Percentiles rank a stretch among this genome's conserved stretches.
Conservation (phyloP, 1,140 invertebrate genomes). For the Meloidogyne floridensis region DNA sequence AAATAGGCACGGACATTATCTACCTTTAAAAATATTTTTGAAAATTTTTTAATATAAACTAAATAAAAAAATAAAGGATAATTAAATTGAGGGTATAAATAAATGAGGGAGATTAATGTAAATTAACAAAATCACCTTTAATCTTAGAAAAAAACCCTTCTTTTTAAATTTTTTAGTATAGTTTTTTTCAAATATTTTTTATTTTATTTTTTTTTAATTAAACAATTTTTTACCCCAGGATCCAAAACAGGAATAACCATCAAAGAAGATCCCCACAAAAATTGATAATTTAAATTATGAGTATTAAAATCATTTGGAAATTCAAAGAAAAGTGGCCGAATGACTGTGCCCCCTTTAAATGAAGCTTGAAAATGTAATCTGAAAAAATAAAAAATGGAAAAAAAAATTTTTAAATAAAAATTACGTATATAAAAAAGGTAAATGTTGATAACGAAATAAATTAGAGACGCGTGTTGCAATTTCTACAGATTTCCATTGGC, state of each 20-base stretch:
- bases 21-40: conserved; percentile 28
- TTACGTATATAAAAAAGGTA: conserved; percentile 64
- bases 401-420: background rate
- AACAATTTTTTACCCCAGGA: conserved; percentile 26
- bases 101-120: too few relatives aligned
- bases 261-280: conserved; percentile 54
- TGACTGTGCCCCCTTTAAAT: conserved; percentile 54
- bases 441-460: conserved; percentile 59
- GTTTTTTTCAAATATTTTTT: too few relatives aligned
- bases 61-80: too few relatives aligned
- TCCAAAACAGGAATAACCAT: conserved; percentile 42
- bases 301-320: conserved; percentile 47
- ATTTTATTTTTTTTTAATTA: conserved; percentile 21
- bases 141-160: too few relatives aligned
- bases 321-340: conserved; percentile 62
- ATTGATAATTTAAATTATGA: conserved; percentile 49
- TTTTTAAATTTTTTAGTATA: too few relatives aligned
- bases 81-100: too few relatives aligned
- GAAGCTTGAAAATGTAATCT: conserved; percentile 49
- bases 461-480: conserved; percentile 59
- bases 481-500: conserved; percentile 60
- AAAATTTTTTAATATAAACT: background rate
- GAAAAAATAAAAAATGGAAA: conserved; percentile 7
- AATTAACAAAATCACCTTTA: too few relatives aligned
- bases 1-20: conserved; percentile 50